Evolutionary conservation across 2,797 vertebrate genomes (phyloP), one percentile per base, ranked within the genome.

Genomic region (Halcyon leucocephala): DNA sequence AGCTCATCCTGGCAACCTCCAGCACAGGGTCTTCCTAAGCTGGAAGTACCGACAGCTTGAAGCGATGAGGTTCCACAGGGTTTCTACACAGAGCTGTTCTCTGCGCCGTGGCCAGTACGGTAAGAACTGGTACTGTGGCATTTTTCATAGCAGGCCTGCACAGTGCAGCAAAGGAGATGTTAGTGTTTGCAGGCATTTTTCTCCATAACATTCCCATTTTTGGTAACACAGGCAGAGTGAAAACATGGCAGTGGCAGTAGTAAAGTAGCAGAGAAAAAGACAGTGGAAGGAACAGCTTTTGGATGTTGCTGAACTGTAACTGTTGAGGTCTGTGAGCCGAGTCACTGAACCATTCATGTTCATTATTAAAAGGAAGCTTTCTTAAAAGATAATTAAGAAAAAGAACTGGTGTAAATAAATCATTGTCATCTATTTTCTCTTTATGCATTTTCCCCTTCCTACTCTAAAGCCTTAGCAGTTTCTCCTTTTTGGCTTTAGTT

Each of bases 141-240:
- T 71, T 90, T 71, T 65, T 64, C 83, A 44, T 10, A 76, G 39
- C 35, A 46, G 44, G 5, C 9, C 35, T 76, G n/a, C 19, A 26
- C 21, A 44, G 25, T 31, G 29, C 26, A 74, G 31, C 37, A 42
- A 54, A 61, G 61, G 48, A 54, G 86, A 88, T 78, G 28, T 51
- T 55, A 62, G 6, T 39, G 13, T 73, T 89, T 77, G 49, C 58
- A 65, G 65, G 24, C 42, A 20, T 83, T 91, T 94, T 86, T 49
- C 77, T 83, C 65, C 31, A 21, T 83, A 69, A 31, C 62, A 57
- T 85, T 93, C 49, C 82, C 80, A 44, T 54, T 91, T 95, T 78
- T 72, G 73, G 66, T 76, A 79, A 57, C 19, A 39, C 9, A 35
- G 66, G 37, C 65, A 71, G n/a, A 69, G 5, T 1, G 61, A 46